phyloP scores from a whole-genome alignment of 1,140 invertebrate genomes.

The Marisa cornuarietis region DNA sequence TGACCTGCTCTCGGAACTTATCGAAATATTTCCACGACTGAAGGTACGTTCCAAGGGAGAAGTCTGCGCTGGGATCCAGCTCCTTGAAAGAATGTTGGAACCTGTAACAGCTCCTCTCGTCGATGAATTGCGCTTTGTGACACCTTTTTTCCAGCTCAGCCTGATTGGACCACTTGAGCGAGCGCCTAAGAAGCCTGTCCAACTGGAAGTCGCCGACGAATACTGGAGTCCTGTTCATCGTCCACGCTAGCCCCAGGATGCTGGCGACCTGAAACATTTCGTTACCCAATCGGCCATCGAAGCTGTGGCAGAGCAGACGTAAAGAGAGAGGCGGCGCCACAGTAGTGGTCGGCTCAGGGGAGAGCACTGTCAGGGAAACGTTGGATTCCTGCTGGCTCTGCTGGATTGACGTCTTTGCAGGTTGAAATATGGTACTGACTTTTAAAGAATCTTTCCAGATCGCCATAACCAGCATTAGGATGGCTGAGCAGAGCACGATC shows the following conservation, averaged over 20 bases:
- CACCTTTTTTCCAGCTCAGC: slow-evolving; percentile 6
- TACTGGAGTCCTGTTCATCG: slow-evolving; percentile 31
- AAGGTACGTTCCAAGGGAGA: slow-evolving; percentile 34
- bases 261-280: slow-evolving; percentile 51
- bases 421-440: neutral
- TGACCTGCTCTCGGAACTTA: slow-evolving; percentile 23
- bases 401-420: slow-evolving; percentile 2
- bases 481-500: neutral
- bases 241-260: slow-evolving; percentile 32
- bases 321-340: too few species aligned
- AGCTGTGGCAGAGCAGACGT: slow-evolving; percentile 29
- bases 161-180: neutral
- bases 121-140: too few species aligned
- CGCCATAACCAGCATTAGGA: slow-evolving; percentile 30
- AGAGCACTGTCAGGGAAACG: too few species aligned
- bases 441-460: slow-evolving; percentile 35
- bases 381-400: too few species aligned
- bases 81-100: slow-evolving; percentile 31
- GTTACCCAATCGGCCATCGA: slow-evolving; percentile 45
- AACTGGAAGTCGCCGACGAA: slow-evolving; percentile 23
- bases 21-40: slow-evolving; percentile 53
- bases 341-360: too few species aligned
- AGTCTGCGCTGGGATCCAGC: slow-evolving; percentile 18
- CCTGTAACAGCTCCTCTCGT: slow-evolving; percentile 25
- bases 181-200: slow-evolving; percentile 18